phyloP scores from a whole-genome alignment of 2,888 invertebrate species.

The Chalcis sispes region DNA sequence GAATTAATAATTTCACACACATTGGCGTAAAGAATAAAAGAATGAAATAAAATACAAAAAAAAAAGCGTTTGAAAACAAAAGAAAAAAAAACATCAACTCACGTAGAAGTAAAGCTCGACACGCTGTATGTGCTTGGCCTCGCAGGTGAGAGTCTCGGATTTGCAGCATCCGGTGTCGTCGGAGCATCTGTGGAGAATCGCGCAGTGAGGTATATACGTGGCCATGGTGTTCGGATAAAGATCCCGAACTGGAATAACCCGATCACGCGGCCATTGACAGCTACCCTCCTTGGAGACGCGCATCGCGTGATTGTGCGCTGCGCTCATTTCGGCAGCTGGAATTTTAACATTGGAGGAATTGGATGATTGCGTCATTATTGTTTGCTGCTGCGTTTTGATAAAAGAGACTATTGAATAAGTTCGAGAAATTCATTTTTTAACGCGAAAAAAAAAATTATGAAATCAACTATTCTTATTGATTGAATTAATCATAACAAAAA shows the following conservation, averaged over 20 bases:
- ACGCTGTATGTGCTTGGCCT: conserved; percentile 83
- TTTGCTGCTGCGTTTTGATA: no score
- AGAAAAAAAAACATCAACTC: conserved; percentile 80
- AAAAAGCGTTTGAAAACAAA: background rate
- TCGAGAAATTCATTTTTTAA: no score
- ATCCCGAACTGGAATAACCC: conserved; percentile 85
- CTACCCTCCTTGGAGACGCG: conserved; percentile 77
- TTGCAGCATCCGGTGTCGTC: conserved; percentile 93
- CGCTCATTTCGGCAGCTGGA: conserved; percentile 69
- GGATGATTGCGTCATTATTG: no score
- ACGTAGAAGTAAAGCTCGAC: conserved; percentile 89
- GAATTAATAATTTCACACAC: no score
- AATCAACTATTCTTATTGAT: background rate
- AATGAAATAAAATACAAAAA: no score
- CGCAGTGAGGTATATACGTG: conserved; percentile 90
- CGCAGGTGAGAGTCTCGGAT: conserved; percentile 84
- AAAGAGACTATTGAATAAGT: no score
- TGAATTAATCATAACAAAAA: no score
- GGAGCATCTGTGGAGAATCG: conserved; percentile 89
- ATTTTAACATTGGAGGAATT: conserved; percentile 41
- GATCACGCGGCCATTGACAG: conserved; percentile 85
- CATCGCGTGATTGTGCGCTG: conserved; percentile 74
- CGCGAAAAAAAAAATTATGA: background rate
- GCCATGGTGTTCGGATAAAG: conserved; percentile 84
- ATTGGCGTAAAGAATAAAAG: no score